Evolutionary conservation across 30 jellyfish, hydroid and myxozoan species (phyloP).

Genomic region (Rhopilema esculentum): DNA sequence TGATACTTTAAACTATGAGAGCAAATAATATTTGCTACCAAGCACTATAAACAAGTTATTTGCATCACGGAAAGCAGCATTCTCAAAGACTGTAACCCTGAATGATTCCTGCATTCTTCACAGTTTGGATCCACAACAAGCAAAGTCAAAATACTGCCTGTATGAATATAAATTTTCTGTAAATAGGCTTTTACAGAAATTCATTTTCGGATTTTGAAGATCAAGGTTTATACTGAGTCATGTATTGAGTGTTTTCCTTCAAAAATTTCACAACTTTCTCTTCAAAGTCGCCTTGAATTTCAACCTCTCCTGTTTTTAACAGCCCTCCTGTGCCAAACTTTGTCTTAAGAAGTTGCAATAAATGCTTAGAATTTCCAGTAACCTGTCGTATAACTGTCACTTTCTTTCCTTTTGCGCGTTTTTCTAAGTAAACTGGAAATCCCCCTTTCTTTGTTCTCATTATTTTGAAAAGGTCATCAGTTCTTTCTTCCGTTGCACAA

Average conservation of each 20-base stretch:
- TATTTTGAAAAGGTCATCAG: slow-evolving; percentile 2
- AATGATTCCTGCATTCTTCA: no score
- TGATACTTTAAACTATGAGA: no score
- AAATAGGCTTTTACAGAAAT: no score
- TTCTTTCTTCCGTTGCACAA: not conserved
- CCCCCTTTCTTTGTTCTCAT: slow-evolving; percentile 93
- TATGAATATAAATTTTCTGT: no score
- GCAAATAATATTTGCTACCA: no score
- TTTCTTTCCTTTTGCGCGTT: slow-evolving; percentile 93
- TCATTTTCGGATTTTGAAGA: not conserved
- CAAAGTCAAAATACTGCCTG: no score
- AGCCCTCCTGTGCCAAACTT: slow-evolving; percentile 96
- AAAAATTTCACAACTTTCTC: slow-evolving; percentile 59
- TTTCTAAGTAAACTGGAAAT: slow-evolving; percentile 77
- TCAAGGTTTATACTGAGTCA: slow-evolving; percentile 66
- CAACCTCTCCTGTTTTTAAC: slow-evolving; percentile 60
- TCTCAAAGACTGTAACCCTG: no score
- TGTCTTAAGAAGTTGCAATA: slow-evolving; percentile 67
- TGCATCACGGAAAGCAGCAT: no score
- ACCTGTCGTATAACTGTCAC: slow-evolving; percentile 85
- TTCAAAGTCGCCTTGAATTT: slow-evolving; percentile 88
- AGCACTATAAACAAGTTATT: no score
- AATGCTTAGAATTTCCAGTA: slow-evolving; percentile 57
- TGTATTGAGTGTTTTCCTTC: slow-evolving; percentile 51
- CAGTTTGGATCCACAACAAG: no score